A percentile compares a stretch with the other conserved stretches of the same genome.
phyloP scores from a whole-genome alignment of 2,113 vertebrate species.

The Elephantulus edwardii region DNA sequence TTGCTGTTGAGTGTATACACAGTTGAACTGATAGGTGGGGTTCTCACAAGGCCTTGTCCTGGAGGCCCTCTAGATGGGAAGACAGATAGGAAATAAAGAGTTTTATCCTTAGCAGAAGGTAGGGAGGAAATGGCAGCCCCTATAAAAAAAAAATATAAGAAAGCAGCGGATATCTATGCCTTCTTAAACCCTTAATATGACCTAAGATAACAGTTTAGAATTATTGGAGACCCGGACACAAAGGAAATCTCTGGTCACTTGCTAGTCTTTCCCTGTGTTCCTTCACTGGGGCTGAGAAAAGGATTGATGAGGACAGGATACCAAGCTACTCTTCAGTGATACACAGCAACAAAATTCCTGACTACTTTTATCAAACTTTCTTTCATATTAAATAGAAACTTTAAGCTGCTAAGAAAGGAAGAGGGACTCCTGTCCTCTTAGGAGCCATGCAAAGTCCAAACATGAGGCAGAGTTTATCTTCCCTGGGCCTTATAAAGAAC shows the following conservation, averaged over 20 bases:
- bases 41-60: too few species aligned
- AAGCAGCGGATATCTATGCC: not conserved
- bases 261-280: not conserved
- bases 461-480: not conserved
- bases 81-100: not conserved
- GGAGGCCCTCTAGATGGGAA: too few species aligned
- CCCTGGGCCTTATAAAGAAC: not conserved
- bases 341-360: not conserved
- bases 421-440: not conserved
- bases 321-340: not conserved
- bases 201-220: not conserved
- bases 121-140: not conserved
- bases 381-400: not conserved
- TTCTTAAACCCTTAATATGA: not conserved
- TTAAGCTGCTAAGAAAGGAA: not conserved
- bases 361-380: not conserved
- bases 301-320: not conserved
- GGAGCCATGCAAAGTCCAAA: not conserved
- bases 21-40: too few species aligned
- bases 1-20: too few species aligned
- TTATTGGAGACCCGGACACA: not conserved
- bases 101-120: not conserved
- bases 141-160: not conserved
- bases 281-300: not conserved
- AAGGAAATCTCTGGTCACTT: not conserved